phyloP scores from a whole-genome alignment of 1,140 invertebrate genomes.

The Xylocopa sonorina region DNA sequence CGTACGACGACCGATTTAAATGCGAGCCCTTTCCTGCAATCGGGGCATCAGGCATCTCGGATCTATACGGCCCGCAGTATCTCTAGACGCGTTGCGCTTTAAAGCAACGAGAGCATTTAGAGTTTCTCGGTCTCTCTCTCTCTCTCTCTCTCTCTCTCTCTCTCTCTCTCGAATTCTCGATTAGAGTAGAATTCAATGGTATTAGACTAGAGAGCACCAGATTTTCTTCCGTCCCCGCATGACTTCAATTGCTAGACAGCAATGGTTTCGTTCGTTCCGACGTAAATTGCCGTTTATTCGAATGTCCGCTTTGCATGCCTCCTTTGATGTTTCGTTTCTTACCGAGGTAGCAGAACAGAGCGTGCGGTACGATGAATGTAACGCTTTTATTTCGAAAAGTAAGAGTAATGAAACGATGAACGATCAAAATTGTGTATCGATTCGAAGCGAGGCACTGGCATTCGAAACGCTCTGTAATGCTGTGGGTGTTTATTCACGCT shows the following conservation, averaged over 20 bases:
- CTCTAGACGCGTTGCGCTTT: conserved; percentile 31
- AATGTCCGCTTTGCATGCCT: conserved; percentile 39
- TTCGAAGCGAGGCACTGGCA: background rate
- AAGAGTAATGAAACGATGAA: too few relatives aligned
- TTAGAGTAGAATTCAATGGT: conserved; percentile 59
- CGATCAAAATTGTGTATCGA: background rate
- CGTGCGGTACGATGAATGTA: background rate
- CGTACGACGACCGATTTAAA: conserved; percentile 54
- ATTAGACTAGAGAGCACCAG: conserved; percentile 53
- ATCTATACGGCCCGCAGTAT: conserved; percentile 14
- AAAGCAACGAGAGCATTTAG: conserved; percentile 4
- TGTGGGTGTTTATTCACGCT: conserved; percentile 34
- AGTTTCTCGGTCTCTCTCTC: conserved; percentile 36
- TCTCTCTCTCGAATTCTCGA: conserved; percentile 47
- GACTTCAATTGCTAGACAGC: conserved; percentile 45
- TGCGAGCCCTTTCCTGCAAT: conserved; percentile 44
- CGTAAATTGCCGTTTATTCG: conserved; percentile 15
- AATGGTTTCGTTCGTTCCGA: conserved; percentile 25
- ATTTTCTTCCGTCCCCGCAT: conserved; percentile 60
- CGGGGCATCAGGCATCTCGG: conserved; percentile 46
- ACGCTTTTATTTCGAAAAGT: too few relatives aligned
- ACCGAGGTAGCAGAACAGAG: conserved; percentile 42
- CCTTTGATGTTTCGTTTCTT: conserved; percentile 25
- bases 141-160: too few relatives aligned
- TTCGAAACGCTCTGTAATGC: conserved; percentile 13